A percentile compares a stretch with the other conserved stretches of the same genome.
Evolutionary conservation across 2,113 vertebrate species (phyloP).

Genomic region (Dunckerocampus dactyliophorus): DNA sequence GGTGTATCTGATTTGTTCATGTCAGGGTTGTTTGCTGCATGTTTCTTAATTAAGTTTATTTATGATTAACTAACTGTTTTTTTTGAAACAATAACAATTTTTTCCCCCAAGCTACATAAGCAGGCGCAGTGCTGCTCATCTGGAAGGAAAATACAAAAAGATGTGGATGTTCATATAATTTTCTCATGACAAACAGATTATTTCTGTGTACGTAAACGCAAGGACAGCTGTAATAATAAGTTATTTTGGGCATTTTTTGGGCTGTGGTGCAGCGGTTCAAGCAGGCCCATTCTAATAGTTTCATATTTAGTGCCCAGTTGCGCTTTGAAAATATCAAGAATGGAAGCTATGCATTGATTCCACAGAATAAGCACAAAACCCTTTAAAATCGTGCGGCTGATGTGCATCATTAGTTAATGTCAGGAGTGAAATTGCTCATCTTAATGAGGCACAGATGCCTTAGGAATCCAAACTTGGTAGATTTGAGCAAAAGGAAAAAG

Average conservation of each 20-base stretch:
- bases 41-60: too few species aligned
- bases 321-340: slow-evolving; percentile 12
- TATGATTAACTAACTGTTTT: too few species aligned
- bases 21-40: too few species aligned
- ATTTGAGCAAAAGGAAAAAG: slow-evolving; percentile 44
- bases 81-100: too few species aligned
- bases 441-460: slow-evolving; percentile 66
- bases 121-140: too few species aligned
- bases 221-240: slow-evolving; percentile 2
- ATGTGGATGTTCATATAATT: not conserved
- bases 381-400: slow-evolving; percentile 41
- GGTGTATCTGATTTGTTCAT: too few species aligned
- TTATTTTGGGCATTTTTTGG: slow-evolving; percentile 19
- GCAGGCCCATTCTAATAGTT: slow-evolving; percentile 21
- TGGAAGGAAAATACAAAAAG: too few species aligned
- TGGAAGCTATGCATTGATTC: not conserved
- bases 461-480: slow-evolving; percentile 28
- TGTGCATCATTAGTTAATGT: slow-evolving; percentile 58
- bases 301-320: not conserved
- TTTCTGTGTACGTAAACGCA: not conserved
- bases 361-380: slow-evolving; percentile 28
- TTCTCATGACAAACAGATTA: slow-evolving; percentile 1
- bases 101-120: too few species aligned
- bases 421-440: slow-evolving; percentile 39
- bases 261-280: slow-evolving; percentile 26